Evolutionary conservation across 2,797 vertebrate genomes (phyloP), one percentile per base, ranked within the genome.

Genomic region (Helarctos malayanus): DNA sequence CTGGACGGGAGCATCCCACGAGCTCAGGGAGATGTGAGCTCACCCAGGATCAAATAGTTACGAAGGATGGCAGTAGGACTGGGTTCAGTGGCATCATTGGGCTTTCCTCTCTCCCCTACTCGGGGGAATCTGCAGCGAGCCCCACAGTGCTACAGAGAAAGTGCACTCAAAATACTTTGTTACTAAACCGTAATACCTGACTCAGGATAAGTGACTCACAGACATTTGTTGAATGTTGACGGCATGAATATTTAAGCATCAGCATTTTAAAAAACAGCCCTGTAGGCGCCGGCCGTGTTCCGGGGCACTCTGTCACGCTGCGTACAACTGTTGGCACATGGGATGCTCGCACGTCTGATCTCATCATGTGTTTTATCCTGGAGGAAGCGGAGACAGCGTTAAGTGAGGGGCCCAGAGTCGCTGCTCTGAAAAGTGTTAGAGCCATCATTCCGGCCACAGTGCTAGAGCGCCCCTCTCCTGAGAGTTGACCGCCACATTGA

Each of bases 231-330:
- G 38, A 68, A 75, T 79, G 81, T 95, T 81, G 89, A 73, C 63
- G 78, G 29, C 73, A 23, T 87, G 79, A 85, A 76, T 91, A 89
- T 96, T 96, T 94, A 94, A 92, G 76, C 81, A 87, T 79, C 49
- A 54, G 0, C 29, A 49, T 78, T 85, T 15, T 18, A 0, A 35
- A 94, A 87, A 88, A 19, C 32, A 92, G 49, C 45, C 38, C 35
- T 27, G 18, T 21, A 68, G 93, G 41, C 11, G 83, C 18, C 59
- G 82, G 54, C 14, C 15, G n/a, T 29, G 1, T 54, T 32, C 29
- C 19, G 4, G 19, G 56, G n/a, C 11, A 10, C 52, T 29, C 0
- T 32, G 12, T 45, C 59, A 32, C 56, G 21, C 54, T 21, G 12
- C 35, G 32, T 73, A 35, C 23, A 47, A 27, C 89, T 52, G 19